Conservation (phyloP, 2,797 vertebrate species). For the Neosalanx taihuensis region DNA sequence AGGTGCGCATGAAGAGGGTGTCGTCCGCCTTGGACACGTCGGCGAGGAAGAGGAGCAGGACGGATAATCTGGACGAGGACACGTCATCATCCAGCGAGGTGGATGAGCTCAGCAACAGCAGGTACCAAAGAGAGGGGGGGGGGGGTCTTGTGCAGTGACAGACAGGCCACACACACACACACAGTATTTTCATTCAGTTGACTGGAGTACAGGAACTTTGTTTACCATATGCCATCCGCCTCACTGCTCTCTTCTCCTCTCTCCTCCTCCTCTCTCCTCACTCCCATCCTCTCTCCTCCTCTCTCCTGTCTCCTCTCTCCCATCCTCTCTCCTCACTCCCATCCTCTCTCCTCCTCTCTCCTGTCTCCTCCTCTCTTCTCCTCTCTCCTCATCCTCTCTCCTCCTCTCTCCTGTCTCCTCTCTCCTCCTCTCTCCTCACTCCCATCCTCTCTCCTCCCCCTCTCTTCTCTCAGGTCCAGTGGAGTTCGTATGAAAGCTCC, state of each 20-base stretch:
- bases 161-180: background rate
- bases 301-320: too few species aligned
- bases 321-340: too few species aligned
- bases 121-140: slow-evolving; percentile 37
- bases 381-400: too few species aligned
- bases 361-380: too few species aligned
- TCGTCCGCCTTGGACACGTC: slow-evolving; percentile 65
- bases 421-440: too few species aligned
- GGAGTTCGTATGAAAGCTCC: slow-evolving; percentile 82
- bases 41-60: slow-evolving; percentile 72
- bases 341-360: too few species aligned
- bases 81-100: slow-evolving; percentile 31
- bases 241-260: too few species aligned
- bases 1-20: slow-evolving; percentile 77
- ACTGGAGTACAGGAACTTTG: background rate
- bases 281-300: too few species aligned
- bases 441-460: too few species aligned
- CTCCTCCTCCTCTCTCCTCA: too few species aligned
- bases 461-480: slow-evolving; percentile 57
- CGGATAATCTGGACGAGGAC: slow-evolving; percentile 57
- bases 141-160: background rate
- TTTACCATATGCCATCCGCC: too few species aligned
- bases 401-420: background rate
- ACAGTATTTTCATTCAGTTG: background rate
- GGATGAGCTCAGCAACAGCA: slow-evolving; percentile 54